These are phyloP conservation scores for Hypocryptadius cinnamomeus DNA, from an alignment of 2,113 vertebrate species.

Conservation along the genomic window DNA sequence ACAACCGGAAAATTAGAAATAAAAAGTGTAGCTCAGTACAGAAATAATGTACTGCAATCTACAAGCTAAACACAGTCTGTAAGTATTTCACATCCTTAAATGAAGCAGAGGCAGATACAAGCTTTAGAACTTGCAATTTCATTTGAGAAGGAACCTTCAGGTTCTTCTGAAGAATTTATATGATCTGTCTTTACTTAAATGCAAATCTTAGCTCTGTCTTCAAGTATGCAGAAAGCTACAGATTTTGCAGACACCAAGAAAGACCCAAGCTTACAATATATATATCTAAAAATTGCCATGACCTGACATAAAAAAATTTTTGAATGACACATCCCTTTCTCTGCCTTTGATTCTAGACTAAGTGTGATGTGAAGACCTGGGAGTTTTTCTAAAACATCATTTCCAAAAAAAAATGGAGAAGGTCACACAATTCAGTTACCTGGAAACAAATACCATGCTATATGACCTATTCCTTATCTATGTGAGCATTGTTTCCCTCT, in stretches of 20 bases:
- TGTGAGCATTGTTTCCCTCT: background rate
- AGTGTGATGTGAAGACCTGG: background rate
- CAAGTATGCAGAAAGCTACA: background rate
- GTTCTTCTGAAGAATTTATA: background rate
- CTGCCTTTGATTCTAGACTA: background rate
- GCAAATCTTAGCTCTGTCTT: background rate
- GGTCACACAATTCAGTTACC: background rate
- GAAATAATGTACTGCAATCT: background rate
- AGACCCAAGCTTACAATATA: background rate
- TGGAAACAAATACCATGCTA: background rate
- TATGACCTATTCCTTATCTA: background rate
- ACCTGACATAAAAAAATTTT: background rate
- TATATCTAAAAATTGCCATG: background rate
- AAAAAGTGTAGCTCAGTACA: background rate
- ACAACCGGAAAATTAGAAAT: constrained; percentile 60
- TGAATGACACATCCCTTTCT: background rate
- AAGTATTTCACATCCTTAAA: background rate
- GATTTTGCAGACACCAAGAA: background rate
- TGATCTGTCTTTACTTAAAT: background rate
- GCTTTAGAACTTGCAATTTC: background rate
- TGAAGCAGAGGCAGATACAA: background rate
- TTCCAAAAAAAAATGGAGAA: background rate
- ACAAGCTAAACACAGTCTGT: background rate
- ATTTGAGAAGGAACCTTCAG: background rate
- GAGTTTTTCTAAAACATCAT: background rate